Conservation (phyloP, 2,113 vertebrate species). For the Columbina picui region DNA sequence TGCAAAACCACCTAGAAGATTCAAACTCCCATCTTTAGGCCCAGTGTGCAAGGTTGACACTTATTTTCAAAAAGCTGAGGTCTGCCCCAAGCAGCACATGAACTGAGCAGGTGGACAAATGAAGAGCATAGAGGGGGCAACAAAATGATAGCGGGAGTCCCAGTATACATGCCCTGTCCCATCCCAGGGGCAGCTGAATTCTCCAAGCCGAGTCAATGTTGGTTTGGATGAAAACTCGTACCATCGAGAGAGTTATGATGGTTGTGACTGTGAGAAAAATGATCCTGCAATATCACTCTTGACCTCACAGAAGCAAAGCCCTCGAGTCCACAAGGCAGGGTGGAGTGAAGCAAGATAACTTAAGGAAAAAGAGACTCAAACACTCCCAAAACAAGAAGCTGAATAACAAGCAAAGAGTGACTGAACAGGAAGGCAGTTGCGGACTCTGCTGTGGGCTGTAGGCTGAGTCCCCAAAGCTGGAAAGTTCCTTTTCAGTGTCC, state of each 20-base stretch:
- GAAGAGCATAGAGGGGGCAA: neutral
- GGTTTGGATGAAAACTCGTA: neutral
- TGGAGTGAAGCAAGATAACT: slow-evolving; percentile 50
- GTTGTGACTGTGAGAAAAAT: slow-evolving; percentile 24
- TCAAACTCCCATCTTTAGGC: neutral
- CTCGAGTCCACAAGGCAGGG: slow-evolving; percentile 7
- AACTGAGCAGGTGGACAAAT: neutral
- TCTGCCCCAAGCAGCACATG: neutral
- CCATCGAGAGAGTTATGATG: neutral
- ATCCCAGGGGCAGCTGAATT: neutral
- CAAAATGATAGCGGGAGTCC: neutral
- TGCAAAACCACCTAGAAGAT: neutral
- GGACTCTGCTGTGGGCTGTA: slow-evolving; percentile 15
- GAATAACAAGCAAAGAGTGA: neutral
- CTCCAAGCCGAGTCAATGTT: neutral
- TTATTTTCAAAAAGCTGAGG: neutral
- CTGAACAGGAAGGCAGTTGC: slow-evolving; percentile 20
- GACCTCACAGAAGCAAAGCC: slow-evolving; percentile 27
- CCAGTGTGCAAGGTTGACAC: neutral
- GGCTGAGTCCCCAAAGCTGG: slow-evolving; percentile 37
- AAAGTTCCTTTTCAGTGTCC: slow-evolving; percentile 39
- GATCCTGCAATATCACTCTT: neutral
- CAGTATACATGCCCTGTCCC: fast-evolving
- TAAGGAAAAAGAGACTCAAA: slow-evolving; percentile 42
- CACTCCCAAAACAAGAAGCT: slow-evolving; percentile 36